Conservation (phyloP, 1,140 invertebrate species). For the Oryctes rhinoceros region DNA sequence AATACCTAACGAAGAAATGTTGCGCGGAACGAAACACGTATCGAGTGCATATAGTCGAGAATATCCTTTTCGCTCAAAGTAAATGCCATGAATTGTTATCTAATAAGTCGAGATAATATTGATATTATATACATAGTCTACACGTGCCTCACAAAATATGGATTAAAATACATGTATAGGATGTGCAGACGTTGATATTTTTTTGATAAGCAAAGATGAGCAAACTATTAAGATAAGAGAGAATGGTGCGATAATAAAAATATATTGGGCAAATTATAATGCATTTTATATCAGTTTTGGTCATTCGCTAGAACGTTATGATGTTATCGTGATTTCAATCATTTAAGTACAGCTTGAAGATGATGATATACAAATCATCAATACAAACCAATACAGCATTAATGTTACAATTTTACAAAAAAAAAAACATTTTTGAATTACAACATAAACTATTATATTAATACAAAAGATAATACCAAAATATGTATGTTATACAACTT, state of each 20-base stretch:
- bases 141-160: background rate
- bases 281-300: background rate
- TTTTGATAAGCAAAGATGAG: background rate
- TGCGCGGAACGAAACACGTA: background rate
- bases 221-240: background rate
- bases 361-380: no score
- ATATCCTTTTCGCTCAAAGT: no score
- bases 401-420: no score
- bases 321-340: no score
- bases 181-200: constrained; percentile 6
- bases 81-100: background rate
- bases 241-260: background rate
- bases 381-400: no score
- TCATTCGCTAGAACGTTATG: no score
- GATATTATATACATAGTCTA: background rate
- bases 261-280: background rate
- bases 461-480: no score
- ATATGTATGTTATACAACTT: no score
- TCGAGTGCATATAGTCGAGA: no score
- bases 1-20: background rate
- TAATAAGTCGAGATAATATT: background rate
- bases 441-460: no score
- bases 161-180: background rate
- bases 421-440: no score
- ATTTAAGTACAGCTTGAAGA: no score